A percentile compares a stretch with the other conserved stretches of the same genome.
phyloP scores from a whole-genome alignment of 37 sponge, comb jelly and placozoan species.

The Hormiphora californensis region DNA sequence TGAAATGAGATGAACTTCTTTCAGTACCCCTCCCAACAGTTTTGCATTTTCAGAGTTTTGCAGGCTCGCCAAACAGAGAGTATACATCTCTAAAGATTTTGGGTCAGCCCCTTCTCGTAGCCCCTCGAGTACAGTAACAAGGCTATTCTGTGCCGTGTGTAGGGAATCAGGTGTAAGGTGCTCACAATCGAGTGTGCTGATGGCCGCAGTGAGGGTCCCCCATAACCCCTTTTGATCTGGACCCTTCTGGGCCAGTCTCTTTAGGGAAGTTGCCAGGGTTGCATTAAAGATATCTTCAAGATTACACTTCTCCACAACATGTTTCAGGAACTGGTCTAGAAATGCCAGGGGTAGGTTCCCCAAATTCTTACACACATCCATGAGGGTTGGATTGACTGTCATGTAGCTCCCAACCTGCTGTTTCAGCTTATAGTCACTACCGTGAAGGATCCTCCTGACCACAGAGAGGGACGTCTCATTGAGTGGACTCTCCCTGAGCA shows the following conservation, averaged over 20 bases:
- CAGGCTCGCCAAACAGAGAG: constrained; percentile 26
- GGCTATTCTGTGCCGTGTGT: neutral
- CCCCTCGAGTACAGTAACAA: neutral
- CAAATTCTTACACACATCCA: constrained; percentile 21
- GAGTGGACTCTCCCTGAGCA: constrained; percentile 11
- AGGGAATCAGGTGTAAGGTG: neutral
- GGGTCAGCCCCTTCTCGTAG: neutral
- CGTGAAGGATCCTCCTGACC: neutral
- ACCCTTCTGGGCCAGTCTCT: neutral
- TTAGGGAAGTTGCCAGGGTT: constrained; percentile 1
- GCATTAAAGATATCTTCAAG: constrained; percentile 30
- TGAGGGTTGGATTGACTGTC: constrained; percentile 21
- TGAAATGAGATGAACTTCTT: neutral
- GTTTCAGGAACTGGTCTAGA: neutral
- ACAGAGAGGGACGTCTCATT: neutral
- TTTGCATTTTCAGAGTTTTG: neutral
- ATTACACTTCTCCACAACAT: neutral
- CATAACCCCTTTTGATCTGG: neutral
- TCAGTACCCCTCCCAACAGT: neutral
- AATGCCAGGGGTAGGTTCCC: neutral
- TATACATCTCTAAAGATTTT: neutral
- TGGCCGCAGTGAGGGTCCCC: neutral
- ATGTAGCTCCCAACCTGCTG: neutral
- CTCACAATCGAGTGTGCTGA: neutral
- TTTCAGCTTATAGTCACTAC: neutral